Conservation (phyloP, 64 coral and sea anemone species). For the Porites australiensis region DNA sequence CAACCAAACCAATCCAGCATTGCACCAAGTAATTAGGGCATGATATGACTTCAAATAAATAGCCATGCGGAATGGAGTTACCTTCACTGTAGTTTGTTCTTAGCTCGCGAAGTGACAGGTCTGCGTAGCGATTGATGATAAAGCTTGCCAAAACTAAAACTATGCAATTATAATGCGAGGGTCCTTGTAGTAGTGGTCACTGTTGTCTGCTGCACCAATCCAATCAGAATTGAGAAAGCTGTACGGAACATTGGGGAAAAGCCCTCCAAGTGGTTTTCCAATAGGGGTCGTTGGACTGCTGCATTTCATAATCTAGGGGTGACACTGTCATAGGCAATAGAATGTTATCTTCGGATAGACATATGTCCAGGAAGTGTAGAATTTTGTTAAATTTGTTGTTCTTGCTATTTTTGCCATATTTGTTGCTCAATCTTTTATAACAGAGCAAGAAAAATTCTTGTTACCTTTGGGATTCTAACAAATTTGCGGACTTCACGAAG, state of each 20-base stretch:
- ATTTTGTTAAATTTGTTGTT: too few relatives aligned
- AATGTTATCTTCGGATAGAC: constrained; percentile 52
- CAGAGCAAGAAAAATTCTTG: too few relatives aligned
- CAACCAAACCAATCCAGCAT: constrained; percentile 67
- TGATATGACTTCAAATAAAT: not conserved
- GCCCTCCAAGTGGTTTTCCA: constrained; percentile 34
- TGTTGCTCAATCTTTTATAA: too few relatives aligned
- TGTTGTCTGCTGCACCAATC: constrained; percentile 30
- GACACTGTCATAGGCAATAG: constrained; percentile 51
- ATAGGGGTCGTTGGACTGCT: constrained; percentile 57
- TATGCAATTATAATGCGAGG: constrained; percentile 49
- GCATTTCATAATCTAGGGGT: constrained; percentile 68
- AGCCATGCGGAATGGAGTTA: not conserved
- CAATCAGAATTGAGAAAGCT: constrained; percentile 69
- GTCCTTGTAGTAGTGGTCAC: constrained; percentile 38
- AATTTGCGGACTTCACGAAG: too few relatives aligned
- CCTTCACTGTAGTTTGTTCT: constrained; percentile 1
- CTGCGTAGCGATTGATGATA: constrained; percentile 59
- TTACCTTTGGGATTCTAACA: too few relatives aligned
- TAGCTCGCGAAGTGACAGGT: constrained; percentile 30
- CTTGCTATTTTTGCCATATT: too few relatives aligned
- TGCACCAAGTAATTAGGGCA: constrained; percentile 58
- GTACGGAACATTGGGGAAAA: constrained; percentile 52
- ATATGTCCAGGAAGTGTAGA: too few relatives aligned
- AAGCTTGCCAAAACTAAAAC: constrained; percentile 43